Conservation (phyloP, 1,140 invertebrate genomes). For the Platorchestia sp. region DNA sequence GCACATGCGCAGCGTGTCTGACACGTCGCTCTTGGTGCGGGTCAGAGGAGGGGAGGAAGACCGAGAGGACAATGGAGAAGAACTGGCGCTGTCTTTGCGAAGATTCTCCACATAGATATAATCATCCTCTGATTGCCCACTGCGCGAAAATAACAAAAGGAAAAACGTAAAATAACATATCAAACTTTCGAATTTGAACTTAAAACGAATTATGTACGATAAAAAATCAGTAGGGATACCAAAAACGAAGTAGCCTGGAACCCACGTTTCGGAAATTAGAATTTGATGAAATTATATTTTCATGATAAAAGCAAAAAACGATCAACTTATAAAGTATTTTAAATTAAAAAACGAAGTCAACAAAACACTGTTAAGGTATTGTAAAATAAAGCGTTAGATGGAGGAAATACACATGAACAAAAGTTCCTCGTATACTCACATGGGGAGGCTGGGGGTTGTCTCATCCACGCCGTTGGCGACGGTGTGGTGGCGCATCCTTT, state of each 20-base stretch:
- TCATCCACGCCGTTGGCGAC: not conserved
- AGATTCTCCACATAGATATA: not conserved
- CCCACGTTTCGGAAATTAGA: not conserved
- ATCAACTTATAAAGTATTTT: not conserved
- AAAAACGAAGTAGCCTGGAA: not conserved
- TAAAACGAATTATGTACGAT: not conserved
- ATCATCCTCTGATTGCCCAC: not conserved
- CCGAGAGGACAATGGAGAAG: not conserved
- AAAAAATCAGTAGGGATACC: not conserved
- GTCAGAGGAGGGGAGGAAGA: conserved; percentile 34
- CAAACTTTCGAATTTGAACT: conserved; percentile 10
- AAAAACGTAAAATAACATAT: conserved; percentile 26
- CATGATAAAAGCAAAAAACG: not conserved
- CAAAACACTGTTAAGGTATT: not conserved
- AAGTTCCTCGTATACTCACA: not conserved
- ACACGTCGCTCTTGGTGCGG: conserved; percentile 18
- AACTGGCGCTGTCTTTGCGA: not conserved
- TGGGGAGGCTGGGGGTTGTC: not conserved
- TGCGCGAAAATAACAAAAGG: not conserved
- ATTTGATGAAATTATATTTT: not conserved
- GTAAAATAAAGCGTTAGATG: not conserved
- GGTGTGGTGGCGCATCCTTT: not conserved
- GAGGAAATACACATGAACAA: not conserved
- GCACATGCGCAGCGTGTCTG: not conserved
- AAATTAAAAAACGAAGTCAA: not conserved